Evolutionary conservation across 64 coral and sea anemone genomes (phyloP), one percentile per base, ranked within the genome.

Genomic region (Montipora cactus): DNA sequence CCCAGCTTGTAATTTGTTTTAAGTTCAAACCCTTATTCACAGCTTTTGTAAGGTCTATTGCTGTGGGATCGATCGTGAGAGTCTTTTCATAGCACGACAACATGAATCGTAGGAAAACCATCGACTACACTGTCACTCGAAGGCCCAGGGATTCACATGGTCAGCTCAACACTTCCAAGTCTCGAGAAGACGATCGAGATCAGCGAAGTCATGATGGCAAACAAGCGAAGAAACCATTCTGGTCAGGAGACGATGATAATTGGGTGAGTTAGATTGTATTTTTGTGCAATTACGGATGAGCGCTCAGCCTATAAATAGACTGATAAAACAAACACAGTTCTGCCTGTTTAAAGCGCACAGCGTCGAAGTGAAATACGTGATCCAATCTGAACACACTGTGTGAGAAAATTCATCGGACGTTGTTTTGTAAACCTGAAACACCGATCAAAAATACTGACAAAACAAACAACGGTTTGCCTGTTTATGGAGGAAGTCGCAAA

Each of bases 71-170:
- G 47, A 83, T 4, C 1, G 28, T 47, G 81, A 67, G 44, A 21
- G 37, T 67, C 28, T 46, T 76, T 76, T 76, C 23, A 14, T 37
- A 37, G 15, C 21, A 15, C 49, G 45, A 47, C 7, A 70, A 8
- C 1, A 85, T 85, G 82, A 85, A 85, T 37, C 82, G 82, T 46
- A 85, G 66, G 66, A 85, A 85, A 85, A 71, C 82, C 45, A 85
- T 85, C 8, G 82, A 85, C 61, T 85, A 85, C 82, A 85, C 66
- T 18, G 82, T 85, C 19, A 70, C 82, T 48, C 82, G 82, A 85
- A 85, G 82, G 10, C 46, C 82, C 44, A 85, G 64, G n/a, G 82
- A 85, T 28, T 82, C 55, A 1, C 55, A 82, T 55, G 25, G 51
- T 59, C 20, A 46, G 75, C 44, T 25, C 8, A 64, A 44, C 46